Evolutionary conservation across 1,140 invertebrate species (phyloP), one percentile per base, ranked within the genome.

Genomic region (Ceratitis capitata): DNA sequence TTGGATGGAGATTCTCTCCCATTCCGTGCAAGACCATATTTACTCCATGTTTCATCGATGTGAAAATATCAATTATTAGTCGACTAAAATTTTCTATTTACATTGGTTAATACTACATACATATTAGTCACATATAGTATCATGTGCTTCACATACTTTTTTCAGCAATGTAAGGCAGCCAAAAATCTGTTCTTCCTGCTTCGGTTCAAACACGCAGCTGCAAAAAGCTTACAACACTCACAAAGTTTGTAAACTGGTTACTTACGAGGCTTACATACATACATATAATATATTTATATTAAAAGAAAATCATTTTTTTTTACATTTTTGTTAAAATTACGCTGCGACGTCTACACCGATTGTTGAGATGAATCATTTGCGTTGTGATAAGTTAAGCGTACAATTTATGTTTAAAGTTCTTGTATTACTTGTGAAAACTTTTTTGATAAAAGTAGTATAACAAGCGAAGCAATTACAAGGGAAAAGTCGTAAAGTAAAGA

Each of bases 341-440:
- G 26, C 58, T 61, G 26, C 58, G 58, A 32, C 58, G 51, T 56
- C 12, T 32, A 61, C 0, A n/a, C n/a, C n/a, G n/a, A 12, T 61
- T 61, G 58, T 61, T 61, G 29, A 61, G 26, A 61, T 61, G 58
- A 61, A 61, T 29, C 58, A 61, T 61, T 61, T 61, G 29, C 26
- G 23, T 26, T 61, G 58, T 61, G 58, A 61, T 61, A 61, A 61
- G 26, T 61, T 61, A 61, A 61, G 58, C 58, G 58, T 61, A 61
- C 58, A 61, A 61, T 61, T 61, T 61, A 61, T 61, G 58, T 61
- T 61, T 29, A 61, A 61, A 61, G 58, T 61, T 61, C 58, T 32
- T 61, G 58, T 61, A 61, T 61, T 61, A 61, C 58, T 61, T 61
- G 58, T 6, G 29, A 61, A 61, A 61, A 61, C 26, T 61, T 61